Percentiles rank a stretch among this genome's conserved stretches.
Evolutionary conservation across 2,113 vertebrate genomes (phyloP).

Genomic region (Stegostoma tigrinum): DNA sequence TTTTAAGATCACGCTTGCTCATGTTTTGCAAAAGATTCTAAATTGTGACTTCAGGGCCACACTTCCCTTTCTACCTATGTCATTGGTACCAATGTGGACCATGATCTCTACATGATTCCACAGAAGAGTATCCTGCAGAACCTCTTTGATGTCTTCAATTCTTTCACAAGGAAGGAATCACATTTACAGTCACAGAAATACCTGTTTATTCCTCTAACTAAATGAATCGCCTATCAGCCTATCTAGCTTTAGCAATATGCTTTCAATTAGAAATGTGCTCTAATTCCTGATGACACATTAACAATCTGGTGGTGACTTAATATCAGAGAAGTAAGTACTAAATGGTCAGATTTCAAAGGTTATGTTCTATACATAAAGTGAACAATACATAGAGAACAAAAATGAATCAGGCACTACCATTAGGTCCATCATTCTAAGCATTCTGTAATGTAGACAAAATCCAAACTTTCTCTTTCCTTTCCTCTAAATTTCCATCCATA

Average conservation of each 20-base stretch:
- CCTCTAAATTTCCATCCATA: not conserved
- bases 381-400: not conserved
- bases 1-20: no score
- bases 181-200: no score
- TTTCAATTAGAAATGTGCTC: not conserved
- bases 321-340: not conserved
- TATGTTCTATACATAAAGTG: not conserved
- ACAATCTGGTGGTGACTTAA: not conserved
- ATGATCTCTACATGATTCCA: no score
- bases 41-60: no score
- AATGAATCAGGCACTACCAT: not conserved
- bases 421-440: not conserved
- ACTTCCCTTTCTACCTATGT: no score
- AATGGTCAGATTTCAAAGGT: not conserved
- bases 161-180: no score
- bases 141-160: no score
- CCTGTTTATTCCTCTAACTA: no score
- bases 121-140: no score
- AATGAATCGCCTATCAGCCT: not conserved
- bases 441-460: not conserved
- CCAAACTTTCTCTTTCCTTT: not conserved
- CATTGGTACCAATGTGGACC: no score
- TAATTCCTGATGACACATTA: not conserved
- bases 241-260: not conserved
- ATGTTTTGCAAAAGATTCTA: no score